Base-by-base conservation (phyloP, 2,113 vertebrate genomes). In the Hipposideros armiger region DNA sequence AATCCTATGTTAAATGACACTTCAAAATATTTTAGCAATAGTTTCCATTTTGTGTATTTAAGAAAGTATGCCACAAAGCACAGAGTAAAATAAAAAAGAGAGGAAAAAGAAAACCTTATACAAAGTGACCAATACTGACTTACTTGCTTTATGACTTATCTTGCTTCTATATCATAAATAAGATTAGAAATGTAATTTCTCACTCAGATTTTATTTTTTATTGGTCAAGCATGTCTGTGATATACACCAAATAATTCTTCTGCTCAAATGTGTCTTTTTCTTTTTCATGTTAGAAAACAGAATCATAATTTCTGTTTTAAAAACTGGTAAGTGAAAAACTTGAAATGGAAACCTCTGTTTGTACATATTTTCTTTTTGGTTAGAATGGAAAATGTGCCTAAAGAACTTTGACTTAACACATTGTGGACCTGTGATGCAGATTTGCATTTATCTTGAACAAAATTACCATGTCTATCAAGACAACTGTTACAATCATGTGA, bases 221-320 rank as follows among this genome's bases (percentile, higher is more conserved):
- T 92, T 84, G 8, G 17, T 42, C 60, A 97, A 5, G 0, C 1
- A n/a, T 83, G 22, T 58, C 15, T 90, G 8, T 6, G 50, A 86
- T 96, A 26, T 24, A 67, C 7, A 96, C 42, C 58, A n/a, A 4
- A 50, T 30, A 67, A 80, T 90, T 76, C 11, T 93, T 82, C 14
- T 91, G 4, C 30, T 97, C 20, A 96, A 86, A 58, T 88, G 91
- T 60, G 58, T 9, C n/a, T 4, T 93, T 93, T 95, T 74, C 4
- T 96, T 93, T 94, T 95, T 97, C 17, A 94, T 26, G 72, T 94
- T 92, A 60, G 54, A 95, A 91, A 96, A 95, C 62, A 97, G 97
- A 94, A 32, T 67, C 2, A 69, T 87, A 30, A 93, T 95, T 96
- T 88, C 26, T 47, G 88, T 97, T 95, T 86, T 52, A 24, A 50